Base-by-base conservation (phyloP, 2,797 vertebrate species). In the Acipenser oxyrinchus region DNA sequence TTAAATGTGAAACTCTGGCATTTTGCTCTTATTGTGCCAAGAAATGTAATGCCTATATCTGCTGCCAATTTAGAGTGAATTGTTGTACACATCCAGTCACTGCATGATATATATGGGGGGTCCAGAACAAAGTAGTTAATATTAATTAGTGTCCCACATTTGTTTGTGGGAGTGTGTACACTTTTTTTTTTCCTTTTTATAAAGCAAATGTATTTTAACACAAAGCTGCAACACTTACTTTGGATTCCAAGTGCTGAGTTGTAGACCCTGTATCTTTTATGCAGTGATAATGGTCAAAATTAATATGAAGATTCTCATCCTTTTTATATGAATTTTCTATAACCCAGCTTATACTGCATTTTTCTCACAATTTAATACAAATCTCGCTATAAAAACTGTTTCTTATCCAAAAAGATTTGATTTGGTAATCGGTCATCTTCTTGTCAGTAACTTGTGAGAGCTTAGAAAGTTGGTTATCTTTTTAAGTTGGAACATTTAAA, bases 401-500 rank as follows among this genome's bases (percentile, higher is more conserved):
- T 37, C 37, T 37, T 37, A 4, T 37, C 37, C 1, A 4, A 37
- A 37, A 37, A 37, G 37, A 37, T 37, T 37, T 37, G 37, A 37
- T 37, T 37, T 37, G 37, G 37, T 37, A 37, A 37, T 37, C 37
- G 5, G 37, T 37, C 37, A 37, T 37, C 37, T 4, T 37, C 37
- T 37, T 37, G 37, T 5, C 37, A 37, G 37, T 37, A 37, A 37
- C 37, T 37, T 37, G 37, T 5, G 37, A 37, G 37, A 37, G 37
- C 37, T 37, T 37, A 37, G 37, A 37, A 37, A 37, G 37, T 37
- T 5, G 37, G 37, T 37, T 74, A 63, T 63, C 66, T 57, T 66
- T 50, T 64, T 75, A 73, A 70, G 73, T 76, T 73, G 74, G 72
- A 68, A 73, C 67, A 75, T 51, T 76, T 77, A 75, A 18, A 18